Evolutionary conservation across 2,797 vertebrate genomes (phyloP).

Genomic region (Hippopotamyrus pictus): DNA sequence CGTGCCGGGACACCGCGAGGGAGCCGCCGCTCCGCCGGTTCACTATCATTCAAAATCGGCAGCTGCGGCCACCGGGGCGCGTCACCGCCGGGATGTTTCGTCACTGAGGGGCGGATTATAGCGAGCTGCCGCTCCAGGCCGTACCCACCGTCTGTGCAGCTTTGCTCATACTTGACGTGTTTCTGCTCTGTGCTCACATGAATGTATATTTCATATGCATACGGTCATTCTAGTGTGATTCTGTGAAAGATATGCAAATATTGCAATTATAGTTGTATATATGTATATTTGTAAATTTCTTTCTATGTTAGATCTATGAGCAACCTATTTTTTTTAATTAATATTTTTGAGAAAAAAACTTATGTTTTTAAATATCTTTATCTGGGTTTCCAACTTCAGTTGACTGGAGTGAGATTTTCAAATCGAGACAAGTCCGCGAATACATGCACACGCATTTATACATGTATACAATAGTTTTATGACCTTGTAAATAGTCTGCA

Average conservation of each 20-base stretch:
- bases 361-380: not conserved
- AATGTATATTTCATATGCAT: not conserved
- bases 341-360: not conserved
- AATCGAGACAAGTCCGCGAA: not conserved
- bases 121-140: too few species aligned
- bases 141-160: not conserved
- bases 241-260: not conserved
- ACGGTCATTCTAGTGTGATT: not conserved
- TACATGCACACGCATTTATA: not conserved
- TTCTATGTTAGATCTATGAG: not conserved
- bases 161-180: not conserved
- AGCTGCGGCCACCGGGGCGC: not conserved
- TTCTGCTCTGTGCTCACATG: not conserved
- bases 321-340: not conserved
- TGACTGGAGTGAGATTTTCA: not conserved
- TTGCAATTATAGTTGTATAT: not conserved
- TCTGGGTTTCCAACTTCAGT: not conserved
- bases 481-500: not conserved
- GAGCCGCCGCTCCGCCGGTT: not conserved
- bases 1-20: not conserved
- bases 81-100: slow-evolving; percentile 19
- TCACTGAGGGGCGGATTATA: slow-evolving; percentile 24
- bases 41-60: slow-evolving; percentile 11
- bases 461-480: not conserved
- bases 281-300: not conserved